phyloP scores from a whole-genome alignment of 2,797 vertebrate species.

The Sciurus vulgaris region DNA sequence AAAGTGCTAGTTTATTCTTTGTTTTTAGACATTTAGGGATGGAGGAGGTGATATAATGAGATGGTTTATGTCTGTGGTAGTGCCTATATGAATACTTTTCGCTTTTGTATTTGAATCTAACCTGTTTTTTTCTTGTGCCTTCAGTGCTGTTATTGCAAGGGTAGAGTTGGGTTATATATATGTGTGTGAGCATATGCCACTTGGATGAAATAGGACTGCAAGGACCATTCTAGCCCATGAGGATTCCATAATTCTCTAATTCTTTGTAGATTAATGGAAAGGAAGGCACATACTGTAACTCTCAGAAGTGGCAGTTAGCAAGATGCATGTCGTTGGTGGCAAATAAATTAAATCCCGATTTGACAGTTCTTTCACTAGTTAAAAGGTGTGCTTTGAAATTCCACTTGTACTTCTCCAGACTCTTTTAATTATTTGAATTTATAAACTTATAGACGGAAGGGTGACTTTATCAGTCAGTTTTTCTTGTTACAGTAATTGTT shows the following conservation, averaged over 20 bases:
- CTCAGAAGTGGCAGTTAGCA: conserved; percentile 10
- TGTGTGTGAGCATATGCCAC: not conserved
- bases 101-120: not conserved
- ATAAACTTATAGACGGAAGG: not conserved
- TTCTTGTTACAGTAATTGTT: not conserved
- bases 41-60: not conserved
- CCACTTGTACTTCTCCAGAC: not conserved
- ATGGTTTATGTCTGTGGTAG: not conserved
- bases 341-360: conserved; percentile 21
- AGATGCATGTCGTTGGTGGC: not conserved
- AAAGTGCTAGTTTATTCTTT: not conserved
- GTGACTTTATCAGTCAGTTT: not conserved
- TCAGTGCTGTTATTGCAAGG: not conserved
- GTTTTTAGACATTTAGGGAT: not conserved
- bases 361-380: conserved; percentile 6
- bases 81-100: not conserved
- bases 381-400: conserved; percentile 51
- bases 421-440: conserved; percentile 26
- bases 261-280: conserved; percentile 43
- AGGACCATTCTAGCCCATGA: not conserved
- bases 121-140: not conserved
- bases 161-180: not conserved
- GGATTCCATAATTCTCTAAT: conserved; percentile 29
- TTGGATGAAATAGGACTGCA: not conserved
- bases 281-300: not conserved